Percentiles rank a stretch among this genome's conserved stretches.
Conservation (phyloP, 1,140 invertebrate species). For the Periplaneta americana region DNA sequence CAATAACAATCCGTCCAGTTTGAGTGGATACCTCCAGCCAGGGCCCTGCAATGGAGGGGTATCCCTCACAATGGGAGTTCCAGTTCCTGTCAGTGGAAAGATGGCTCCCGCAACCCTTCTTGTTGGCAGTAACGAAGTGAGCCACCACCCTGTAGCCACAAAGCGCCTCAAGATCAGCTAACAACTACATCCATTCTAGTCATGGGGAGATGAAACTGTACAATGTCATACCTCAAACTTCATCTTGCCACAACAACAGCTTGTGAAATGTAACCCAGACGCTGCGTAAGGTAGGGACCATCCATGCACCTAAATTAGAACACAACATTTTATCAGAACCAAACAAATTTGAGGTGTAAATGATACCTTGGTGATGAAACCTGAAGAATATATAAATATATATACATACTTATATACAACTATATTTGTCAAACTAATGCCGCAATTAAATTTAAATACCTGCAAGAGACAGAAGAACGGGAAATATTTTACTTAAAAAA, state of each 20-base stretch:
- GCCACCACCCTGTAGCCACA: not conserved
- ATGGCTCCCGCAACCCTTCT: not conserved
- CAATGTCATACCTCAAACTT: not conserved
- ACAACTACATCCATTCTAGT: not conserved
- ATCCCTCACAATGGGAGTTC: not conserved
- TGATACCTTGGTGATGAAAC: not conserved
- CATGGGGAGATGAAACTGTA: not conserved
- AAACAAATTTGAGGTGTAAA: not conserved
- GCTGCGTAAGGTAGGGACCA: not conserved
- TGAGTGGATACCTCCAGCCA: constrained; percentile 1
- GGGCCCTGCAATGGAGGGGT: constrained; percentile 12
- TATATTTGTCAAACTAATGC: not conserved
- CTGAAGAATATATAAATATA: not conserved
- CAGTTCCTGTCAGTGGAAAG: not conserved
- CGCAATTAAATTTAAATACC: not conserved
- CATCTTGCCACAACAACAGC: not conserved
- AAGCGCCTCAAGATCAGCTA: constrained; percentile 18
- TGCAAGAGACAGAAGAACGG: not conserved
- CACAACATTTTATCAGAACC: not conserved
- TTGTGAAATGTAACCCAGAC: not conserved
- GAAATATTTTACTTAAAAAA: not conserved
- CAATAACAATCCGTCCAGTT: constrained; percentile 14
- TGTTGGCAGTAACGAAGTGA: not conserved
- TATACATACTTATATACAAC: no score
- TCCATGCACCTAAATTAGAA: not conserved